Percentiles rank a stretch among this genome's conserved stretches.
phyloP scores from a whole-genome alignment of 2,888 invertebrate genomes.

The Trisateles emortualis region DNA sequence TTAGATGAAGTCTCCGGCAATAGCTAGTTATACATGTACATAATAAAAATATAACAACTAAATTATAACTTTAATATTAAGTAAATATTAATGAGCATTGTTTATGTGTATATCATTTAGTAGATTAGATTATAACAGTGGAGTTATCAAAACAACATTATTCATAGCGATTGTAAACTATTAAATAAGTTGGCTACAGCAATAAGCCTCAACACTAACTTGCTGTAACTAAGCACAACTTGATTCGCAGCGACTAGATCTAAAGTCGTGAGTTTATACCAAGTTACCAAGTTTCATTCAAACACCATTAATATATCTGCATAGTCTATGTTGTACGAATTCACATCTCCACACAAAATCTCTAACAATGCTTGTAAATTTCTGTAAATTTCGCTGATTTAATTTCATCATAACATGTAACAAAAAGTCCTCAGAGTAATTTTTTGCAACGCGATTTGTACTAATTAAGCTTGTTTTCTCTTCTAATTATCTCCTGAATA shows the following conservation, averaged over 20 bases:
- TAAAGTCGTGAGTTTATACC: slow-evolving; percentile 55
- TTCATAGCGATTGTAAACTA: slow-evolving; percentile 52
- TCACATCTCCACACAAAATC: not conserved
- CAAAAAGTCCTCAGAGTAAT: slow-evolving; percentile 36
- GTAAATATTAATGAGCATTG: too few relatives aligned
- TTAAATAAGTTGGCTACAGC: slow-evolving; percentile 65
- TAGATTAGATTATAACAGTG: slow-evolving; percentile 22
- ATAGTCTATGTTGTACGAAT: not conserved
- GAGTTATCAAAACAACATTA: slow-evolving; percentile 44
- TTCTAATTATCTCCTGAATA: slow-evolving; percentile 69
- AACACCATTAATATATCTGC: slow-evolving; percentile 38
- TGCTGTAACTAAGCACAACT: slow-evolving; percentile 65
- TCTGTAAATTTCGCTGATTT: slow-evolving; percentile 7
- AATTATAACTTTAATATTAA: too few relatives aligned
- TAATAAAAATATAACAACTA: too few relatives aligned
- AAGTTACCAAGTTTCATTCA: slow-evolving; percentile 58
- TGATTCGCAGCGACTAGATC: slow-evolving; percentile 60
- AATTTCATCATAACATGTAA: slow-evolving; percentile 33
- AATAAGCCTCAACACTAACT: slow-evolving; percentile 62
- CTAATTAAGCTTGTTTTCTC: slow-evolving; percentile 67
- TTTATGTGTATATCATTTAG: too few relatives aligned
- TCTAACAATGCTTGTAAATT: not conserved
- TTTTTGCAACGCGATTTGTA: slow-evolving; percentile 52
- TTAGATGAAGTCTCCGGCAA: too few relatives aligned
- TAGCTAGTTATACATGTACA: too few relatives aligned